Evolutionary conservation across 2,888 invertebrate genomes (phyloP).

Genomic region (Thelaira solivaga): DNA sequence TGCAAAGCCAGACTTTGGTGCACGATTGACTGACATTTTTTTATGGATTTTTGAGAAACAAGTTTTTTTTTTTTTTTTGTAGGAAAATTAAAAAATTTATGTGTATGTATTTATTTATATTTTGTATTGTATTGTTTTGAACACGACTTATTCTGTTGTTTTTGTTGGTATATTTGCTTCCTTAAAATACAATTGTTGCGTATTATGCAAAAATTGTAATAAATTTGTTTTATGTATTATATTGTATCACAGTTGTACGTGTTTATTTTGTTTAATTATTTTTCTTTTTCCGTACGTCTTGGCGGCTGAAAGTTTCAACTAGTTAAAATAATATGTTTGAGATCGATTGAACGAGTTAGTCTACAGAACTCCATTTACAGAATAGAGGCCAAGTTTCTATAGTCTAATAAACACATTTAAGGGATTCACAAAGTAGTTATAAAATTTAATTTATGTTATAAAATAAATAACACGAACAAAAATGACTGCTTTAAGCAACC

Average conservation of each 20-base stretch:
- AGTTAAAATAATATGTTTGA: too few relatives aligned
- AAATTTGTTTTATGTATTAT: slow-evolving; percentile 24
- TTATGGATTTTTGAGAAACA: slow-evolving; percentile 68
- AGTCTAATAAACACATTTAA: too few relatives aligned
- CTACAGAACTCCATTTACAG: too few relatives aligned
- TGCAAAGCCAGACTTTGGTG: slow-evolving; percentile 87
- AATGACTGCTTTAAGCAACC: too few relatives aligned
- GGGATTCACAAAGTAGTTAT: too few relatives aligned
- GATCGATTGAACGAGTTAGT: too few relatives aligned
- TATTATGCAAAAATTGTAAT: slow-evolving; percentile 52
- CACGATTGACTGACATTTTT: slow-evolving; percentile 77
- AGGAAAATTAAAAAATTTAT: too few relatives aligned
- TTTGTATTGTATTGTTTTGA: slow-evolving; percentile 24
- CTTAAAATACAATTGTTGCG: slow-evolving; percentile 38
- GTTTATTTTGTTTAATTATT: slow-evolving; percentile 14
- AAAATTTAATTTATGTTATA: too few relatives aligned
- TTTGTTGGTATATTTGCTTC: slow-evolving; percentile 8
- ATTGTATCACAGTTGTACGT: slow-evolving; percentile 58
- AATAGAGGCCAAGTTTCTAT: too few relatives aligned
- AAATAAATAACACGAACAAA: too few relatives aligned
- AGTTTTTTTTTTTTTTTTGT: too few relatives aligned
- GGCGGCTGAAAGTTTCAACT: slow-evolving; percentile 53
- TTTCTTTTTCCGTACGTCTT: slow-evolving; percentile 33
- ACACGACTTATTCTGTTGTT: slow-evolving; percentile 26
- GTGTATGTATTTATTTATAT: slow-evolving; percentile 15